A percentile compares a stretch with the other conserved stretches of the same genome.
phyloP scores from a whole-genome alignment of 64 coral and sea anemone species.

The Acropora tenuis region DNA sequence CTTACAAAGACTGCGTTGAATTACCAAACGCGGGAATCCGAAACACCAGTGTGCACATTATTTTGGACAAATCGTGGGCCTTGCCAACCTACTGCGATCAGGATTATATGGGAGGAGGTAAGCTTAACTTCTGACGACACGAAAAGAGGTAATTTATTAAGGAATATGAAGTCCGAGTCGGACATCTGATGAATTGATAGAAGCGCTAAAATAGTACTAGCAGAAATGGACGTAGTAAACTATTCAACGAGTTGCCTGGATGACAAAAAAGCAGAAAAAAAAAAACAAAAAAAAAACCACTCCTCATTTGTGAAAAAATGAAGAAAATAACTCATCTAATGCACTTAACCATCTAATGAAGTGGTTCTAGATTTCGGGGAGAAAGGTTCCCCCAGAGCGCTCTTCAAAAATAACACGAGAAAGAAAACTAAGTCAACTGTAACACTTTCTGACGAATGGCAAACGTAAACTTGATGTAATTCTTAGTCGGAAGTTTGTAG shows the following conservation, averaged over 20 bases:
- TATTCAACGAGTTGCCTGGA: not conserved
- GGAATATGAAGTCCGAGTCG: not conserved
- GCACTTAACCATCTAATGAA: no score
- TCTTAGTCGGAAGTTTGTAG: no score
- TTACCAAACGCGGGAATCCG: not conserved
- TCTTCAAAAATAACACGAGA: no score
- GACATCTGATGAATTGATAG: not conserved
- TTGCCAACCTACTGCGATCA: conserved; percentile 17
- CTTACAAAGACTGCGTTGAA: not conserved
- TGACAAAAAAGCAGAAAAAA: no score
- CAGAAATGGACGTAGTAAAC: not conserved
- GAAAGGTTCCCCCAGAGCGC: no score
- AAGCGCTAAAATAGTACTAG: not conserved
- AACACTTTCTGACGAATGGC: no score
- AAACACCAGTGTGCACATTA: not conserved
- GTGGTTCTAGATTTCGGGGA: no score
- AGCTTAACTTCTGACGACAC: not conserved
- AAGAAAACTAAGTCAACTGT: no score
- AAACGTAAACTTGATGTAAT: no score
- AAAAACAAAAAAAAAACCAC: no score
- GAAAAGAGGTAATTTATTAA: not conserved
- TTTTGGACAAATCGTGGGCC: not conserved
- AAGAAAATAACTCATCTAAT: no score
- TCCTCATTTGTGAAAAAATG: no score
- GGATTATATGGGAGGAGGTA: conserved; percentile 34